Percentiles rank a stretch among this genome's conserved stretches.
Conservation (phyloP, 2,797 vertebrate species). For the Anableps anableps region DNA sequence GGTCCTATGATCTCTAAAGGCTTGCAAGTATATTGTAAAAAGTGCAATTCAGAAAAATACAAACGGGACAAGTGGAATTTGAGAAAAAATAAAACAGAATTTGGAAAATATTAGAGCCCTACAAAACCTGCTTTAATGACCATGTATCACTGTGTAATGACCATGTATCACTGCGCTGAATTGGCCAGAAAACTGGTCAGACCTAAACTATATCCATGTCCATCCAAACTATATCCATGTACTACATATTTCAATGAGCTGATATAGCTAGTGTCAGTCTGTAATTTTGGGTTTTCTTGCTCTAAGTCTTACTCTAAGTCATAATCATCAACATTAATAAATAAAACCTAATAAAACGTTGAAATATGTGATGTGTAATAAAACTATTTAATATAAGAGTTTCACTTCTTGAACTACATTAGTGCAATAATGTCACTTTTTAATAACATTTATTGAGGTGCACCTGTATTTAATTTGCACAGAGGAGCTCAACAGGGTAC, state of each 20-base stretch:
- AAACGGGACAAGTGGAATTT: too few species aligned
- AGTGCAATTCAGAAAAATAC: too few species aligned
- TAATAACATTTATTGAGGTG: background rate
- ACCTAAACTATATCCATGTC: background rate
- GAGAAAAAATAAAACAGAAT: background rate
- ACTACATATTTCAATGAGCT: background rate
- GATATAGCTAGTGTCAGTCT: too few species aligned
- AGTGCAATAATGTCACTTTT: background rate
- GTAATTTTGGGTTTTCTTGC: too few species aligned
- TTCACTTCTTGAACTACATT: background rate
- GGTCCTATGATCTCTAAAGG: too few species aligned
- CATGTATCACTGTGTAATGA: background rate
- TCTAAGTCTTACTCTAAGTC: background rate
- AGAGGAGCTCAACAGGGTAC: slow-evolving; percentile 2
- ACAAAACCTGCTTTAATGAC: background rate
- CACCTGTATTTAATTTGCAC: slow-evolving; percentile 10
- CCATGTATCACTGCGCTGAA: background rate
- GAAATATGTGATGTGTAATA: background rate
- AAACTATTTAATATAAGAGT: background rate
- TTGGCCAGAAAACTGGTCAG: background rate
- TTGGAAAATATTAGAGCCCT: too few species aligned
- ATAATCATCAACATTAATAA: background rate
- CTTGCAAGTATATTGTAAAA: too few species aligned
- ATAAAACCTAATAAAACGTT: too few species aligned
- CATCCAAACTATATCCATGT: background rate